phyloP scores from a whole-genome alignment of 2,113 vertebrate species.

The Cygnus atratus region DNA sequence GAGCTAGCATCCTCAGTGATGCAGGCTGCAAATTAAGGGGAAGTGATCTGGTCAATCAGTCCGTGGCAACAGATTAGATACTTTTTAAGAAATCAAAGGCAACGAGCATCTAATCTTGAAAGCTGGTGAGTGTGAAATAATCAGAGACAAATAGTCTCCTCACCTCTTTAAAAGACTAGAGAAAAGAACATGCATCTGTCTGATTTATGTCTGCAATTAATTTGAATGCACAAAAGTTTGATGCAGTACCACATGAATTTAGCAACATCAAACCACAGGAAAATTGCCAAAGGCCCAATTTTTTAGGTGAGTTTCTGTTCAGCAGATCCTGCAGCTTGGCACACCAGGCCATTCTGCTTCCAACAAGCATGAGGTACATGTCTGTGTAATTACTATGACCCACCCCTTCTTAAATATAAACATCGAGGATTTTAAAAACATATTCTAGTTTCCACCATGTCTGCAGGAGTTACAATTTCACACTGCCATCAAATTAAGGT shows the following conservation, averaged over 20 bases:
- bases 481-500: conserved; percentile 33
- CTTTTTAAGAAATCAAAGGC: not conserved
- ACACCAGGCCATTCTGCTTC: not conserved
- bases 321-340: not conserved
- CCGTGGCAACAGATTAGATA: not conserved
- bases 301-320: not conserved
- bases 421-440: not conserved
- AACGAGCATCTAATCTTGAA: not conserved
- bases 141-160: not conserved
- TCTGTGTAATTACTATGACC: not conserved
- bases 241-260: not conserved
- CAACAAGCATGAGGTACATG: not conserved
- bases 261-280: not conserved
- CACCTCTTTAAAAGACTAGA: not conserved
- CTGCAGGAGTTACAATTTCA: conserved; percentile 28
- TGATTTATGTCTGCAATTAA: not conserved
- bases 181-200: not conserved
- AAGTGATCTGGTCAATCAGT: not conserved
- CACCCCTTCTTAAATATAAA: not conserved
- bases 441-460: not conserved
- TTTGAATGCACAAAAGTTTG: not conserved
- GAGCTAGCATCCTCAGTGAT: not conserved
- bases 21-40: not conserved
- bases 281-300: not conserved
- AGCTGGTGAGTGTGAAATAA: not conserved